Conservation (phyloP, 2,888 invertebrate genomes). For the Drosophila merina region DNA sequence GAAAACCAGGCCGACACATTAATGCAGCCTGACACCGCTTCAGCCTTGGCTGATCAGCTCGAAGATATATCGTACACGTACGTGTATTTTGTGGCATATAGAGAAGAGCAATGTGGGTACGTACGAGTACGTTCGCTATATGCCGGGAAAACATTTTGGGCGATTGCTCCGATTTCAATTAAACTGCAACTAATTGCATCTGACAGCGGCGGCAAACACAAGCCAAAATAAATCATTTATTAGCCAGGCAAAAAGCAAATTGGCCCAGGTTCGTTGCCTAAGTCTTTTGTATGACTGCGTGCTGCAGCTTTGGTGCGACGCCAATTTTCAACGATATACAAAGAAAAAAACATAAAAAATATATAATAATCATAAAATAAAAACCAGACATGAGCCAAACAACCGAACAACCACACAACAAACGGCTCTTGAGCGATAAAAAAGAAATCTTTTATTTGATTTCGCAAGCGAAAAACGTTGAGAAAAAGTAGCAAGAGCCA, state of each 20-base stretch:
- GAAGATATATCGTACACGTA: slow-evolving; percentile 7
- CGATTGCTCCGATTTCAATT: slow-evolving; percentile 70
- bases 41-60: slow-evolving; percentile 64
- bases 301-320: slow-evolving; percentile 31
- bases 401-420: slow-evolving; percentile 37
- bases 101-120: slow-evolving; percentile 8
- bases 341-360: slow-evolving; percentile 22
- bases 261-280: slow-evolving; percentile 64
- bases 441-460: slow-evolving; percentile 69
- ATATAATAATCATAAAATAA: slow-evolving; percentile 76
- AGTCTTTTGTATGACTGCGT: slow-evolving; percentile 61
- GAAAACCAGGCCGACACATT: slow-evolving; percentile 80
- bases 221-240: slow-evolving; percentile 53
- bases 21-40: slow-evolving; percentile 79
- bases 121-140: slow-evolving; percentile 15
- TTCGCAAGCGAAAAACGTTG: slow-evolving; percentile 71
- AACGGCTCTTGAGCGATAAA: slow-evolving; percentile 61
- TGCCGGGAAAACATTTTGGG: slow-evolving; percentile 55
- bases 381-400: slow-evolving; percentile 62
- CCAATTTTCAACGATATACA: slow-evolving; percentile 56
- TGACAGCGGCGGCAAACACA: slow-evolving; percentile 62
- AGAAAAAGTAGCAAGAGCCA: slow-evolving; percentile 62
- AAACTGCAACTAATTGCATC: slow-evolving; percentile 71
- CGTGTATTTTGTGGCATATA: background rate
- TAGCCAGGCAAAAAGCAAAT: slow-evolving; percentile 14